Evolutionary conservation across 1,140 invertebrate genomes (phyloP).

Genomic region (Drosophila guanche): DNA sequence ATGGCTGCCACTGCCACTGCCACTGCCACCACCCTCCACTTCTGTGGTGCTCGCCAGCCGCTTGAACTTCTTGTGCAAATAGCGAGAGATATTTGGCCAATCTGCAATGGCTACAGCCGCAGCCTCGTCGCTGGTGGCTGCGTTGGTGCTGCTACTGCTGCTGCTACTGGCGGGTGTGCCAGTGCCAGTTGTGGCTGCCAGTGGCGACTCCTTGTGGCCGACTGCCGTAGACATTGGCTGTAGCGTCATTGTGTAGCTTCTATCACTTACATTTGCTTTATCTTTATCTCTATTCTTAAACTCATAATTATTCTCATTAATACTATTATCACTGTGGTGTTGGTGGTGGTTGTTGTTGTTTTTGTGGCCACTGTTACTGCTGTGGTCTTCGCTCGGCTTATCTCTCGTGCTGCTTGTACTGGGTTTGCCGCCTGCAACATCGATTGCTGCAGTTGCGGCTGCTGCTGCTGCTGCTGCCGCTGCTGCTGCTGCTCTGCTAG

Average conservation of each 20-base stretch:
- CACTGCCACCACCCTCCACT: conserved; percentile 63
- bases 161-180: conserved; percentile 5
- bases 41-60: conserved; percentile 89
- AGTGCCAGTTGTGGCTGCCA: conserved; percentile 11
- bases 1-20: conserved; percentile 72
- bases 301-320: conserved; percentile 79
- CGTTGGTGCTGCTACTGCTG: conserved; percentile 71
- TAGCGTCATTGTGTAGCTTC: conserved; percentile 72
- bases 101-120: conserved; percentile 68
- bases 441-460: conserved; percentile 28
- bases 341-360: conserved; percentile 61
- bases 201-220: conserved; percentile 38
- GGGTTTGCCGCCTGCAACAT: conserved; percentile 54
- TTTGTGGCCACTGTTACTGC: conserved; percentile 18
- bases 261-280: conserved; percentile 78
- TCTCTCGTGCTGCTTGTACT: conserved; percentile 48
- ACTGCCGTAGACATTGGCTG: conserved; percentile 62
- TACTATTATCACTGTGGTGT: conserved; percentile 81
- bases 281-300: conserved; percentile 71
- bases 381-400: conserved; percentile 46
- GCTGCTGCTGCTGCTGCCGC: conserved; percentile 37
- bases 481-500: conserved; percentile 43
- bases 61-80: conserved; percentile 96
- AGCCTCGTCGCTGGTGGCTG: conserved; percentile 48
- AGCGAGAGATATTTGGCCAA: conserved; percentile 87